Conservation (phyloP, 2,888 invertebrate species). For the Patella ulyssiponensis region DNA sequence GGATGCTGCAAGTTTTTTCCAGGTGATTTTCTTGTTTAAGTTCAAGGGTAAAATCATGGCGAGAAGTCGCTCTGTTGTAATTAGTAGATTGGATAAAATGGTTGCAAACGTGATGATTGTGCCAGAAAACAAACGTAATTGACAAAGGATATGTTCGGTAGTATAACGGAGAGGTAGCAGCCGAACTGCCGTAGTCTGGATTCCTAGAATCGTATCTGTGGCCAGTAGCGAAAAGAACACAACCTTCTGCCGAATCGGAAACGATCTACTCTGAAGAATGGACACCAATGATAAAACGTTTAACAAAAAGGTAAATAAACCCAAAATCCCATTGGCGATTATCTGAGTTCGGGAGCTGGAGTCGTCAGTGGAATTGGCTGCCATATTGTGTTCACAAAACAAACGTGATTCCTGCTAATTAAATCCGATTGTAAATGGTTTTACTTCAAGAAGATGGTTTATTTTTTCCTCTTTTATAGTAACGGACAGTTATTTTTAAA, state of each 20-base stretch:
- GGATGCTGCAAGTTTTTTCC: not conserved
- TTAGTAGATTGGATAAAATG: not conserved
- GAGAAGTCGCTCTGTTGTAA: not conserved
- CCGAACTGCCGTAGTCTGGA: not conserved
- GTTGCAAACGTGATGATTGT: not conserved
- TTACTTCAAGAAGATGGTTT: no score
- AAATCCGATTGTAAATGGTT: no score
- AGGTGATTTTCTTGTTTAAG: not conserved
- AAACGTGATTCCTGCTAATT: no score
- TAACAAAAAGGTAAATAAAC: not conserved
- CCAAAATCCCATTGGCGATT: not conserved
- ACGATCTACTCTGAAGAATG: not conserved
- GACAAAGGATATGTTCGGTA: not conserved
- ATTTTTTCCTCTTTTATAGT: no score
- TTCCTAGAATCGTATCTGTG: not conserved
- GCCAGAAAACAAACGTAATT: not conserved
- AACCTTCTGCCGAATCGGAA: not conserved
- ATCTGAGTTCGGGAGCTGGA: no score
- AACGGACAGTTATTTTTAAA: no score
- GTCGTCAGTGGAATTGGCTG: no score
- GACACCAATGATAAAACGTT: not conserved
- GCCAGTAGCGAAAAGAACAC: not conserved
- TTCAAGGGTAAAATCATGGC: not conserved
- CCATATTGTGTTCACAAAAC: no score
- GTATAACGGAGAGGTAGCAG: not conserved